phyloP scores from a whole-genome alignment of 1,140 invertebrate genomes.

The Phymorhynchus buccinoides region DNA sequence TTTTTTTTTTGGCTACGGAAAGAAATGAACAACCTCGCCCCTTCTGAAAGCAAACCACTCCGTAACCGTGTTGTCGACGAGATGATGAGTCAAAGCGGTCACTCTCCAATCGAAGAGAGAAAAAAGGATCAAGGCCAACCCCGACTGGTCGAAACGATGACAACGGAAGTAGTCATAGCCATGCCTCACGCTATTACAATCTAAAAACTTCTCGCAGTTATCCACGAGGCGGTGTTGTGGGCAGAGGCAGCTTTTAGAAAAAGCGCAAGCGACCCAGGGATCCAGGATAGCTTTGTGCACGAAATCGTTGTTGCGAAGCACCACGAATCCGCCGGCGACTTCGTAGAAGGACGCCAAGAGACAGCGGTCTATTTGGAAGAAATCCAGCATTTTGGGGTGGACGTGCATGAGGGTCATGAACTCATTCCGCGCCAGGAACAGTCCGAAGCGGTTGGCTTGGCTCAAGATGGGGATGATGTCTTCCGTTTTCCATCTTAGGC shows the following conservation, averaged over 20 bases:
- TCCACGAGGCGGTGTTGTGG: not conserved
- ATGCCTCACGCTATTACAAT: too few species aligned
- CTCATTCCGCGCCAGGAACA: not conserved
- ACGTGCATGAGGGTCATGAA: conserved; percentile 12
- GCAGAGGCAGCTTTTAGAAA: not conserved
- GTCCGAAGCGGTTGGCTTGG: not conserved
- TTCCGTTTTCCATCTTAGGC: not conserved
- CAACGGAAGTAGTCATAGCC: not conserved
- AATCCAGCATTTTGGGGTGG: not conserved
- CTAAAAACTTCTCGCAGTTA: not conserved
- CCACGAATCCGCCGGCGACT: not conserved
- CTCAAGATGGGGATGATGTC: not conserved
- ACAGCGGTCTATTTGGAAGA: not conserved
- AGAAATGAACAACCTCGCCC: not conserved
- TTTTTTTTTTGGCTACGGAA: not conserved
- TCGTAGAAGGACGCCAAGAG: conserved; percentile 5
- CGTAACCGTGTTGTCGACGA: not conserved
- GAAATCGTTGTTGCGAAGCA: not conserved
- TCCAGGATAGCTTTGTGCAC: not conserved
- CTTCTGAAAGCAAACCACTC: not conserved
- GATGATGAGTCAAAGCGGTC: not conserved
- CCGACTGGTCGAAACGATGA: conserved; percentile 18
- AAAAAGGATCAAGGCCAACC: not conserved
- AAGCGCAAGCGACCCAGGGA: conserved; percentile 17
- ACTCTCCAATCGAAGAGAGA: not conserved